Conservation (phyloP, 1,140 invertebrate genomes). For the Bathynomus jamesi region DNA sequence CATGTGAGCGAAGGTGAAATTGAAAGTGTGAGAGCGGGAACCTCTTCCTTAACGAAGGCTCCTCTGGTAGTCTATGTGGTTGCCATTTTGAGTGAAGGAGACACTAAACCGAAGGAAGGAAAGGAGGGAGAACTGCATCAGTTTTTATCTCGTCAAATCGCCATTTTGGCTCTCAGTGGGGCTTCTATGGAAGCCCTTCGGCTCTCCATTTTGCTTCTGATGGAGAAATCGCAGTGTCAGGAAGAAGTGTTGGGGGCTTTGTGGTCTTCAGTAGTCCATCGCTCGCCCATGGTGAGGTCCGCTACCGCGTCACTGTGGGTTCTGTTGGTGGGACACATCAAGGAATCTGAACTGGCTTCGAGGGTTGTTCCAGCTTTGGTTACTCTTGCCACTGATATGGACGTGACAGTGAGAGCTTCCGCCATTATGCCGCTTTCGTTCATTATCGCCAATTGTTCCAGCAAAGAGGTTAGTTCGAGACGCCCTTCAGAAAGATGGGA, state of each 20-base stretch:
- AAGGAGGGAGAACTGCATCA: slow-evolving; percentile 46
- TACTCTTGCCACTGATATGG: slow-evolving; percentile 60
- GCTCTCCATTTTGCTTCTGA: slow-evolving; percentile 40
- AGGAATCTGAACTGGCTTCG: slow-evolving; percentile 51
- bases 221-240: slow-evolving; percentile 44
- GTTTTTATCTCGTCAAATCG: slow-evolving; percentile 49
- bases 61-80: slow-evolving; percentile 52
- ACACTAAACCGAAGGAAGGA: slow-evolving; percentile 42
- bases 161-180: slow-evolving; percentile 49
- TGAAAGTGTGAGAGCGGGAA: slow-evolving; percentile 41
- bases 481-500: background rate
- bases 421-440: slow-evolving; percentile 57
- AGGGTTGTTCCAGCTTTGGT: slow-evolving; percentile 60
- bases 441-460: slow-evolving; percentile 54
- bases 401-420: slow-evolving; percentile 47
- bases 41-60: slow-evolving; percentile 45
- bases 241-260: slow-evolving; percentile 20
- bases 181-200: slow-evolving; percentile 44
- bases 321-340: slow-evolving; percentile 50
- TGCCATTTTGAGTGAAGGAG: slow-evolving; percentile 47
- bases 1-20: slow-evolving; percentile 43
- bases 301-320: slow-evolving; percentile 54
- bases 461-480: slow-evolving; percentile 45
- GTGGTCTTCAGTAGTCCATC: slow-evolving; percentile 26
- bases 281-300: slow-evolving; percentile 9